Percentiles rank a stretch among this genome's conserved stretches.
Evolutionary conservation across 2,888 invertebrate genomes (phyloP).

Genomic region (Thereva nobilitata): DNA sequence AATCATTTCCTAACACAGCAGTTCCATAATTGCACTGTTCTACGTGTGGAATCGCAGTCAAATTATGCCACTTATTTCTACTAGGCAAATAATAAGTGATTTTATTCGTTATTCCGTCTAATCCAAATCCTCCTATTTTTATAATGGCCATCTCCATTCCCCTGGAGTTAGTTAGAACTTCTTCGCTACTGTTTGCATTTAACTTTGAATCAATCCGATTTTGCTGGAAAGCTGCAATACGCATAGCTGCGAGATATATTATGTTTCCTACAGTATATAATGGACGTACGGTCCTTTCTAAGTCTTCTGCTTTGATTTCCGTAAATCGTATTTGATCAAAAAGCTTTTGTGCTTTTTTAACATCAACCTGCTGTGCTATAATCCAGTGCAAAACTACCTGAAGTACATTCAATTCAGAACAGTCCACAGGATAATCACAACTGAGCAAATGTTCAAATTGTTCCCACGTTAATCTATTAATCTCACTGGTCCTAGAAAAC

Average conservation of each 20-base stretch:
- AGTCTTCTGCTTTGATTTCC: constrained; percentile 45
- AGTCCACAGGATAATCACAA: constrained; percentile 71
- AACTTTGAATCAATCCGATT: not conserved
- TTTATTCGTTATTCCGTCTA: constrained; percentile 69
- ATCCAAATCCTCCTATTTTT: constrained; percentile 72
- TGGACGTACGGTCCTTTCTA: constrained; percentile 30
- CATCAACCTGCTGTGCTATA: constrained; percentile 43
- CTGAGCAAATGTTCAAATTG: constrained; percentile 67
- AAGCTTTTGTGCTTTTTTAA: constrained; percentile 44
- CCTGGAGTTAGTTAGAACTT: constrained; percentile 63
- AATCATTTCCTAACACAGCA: constrained; percentile 68
- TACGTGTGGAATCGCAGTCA: constrained; percentile 73
- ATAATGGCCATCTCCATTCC: constrained; percentile 72
- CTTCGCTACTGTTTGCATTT: constrained; percentile 23
- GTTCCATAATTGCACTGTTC: constrained; percentile 76
- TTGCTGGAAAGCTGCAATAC: constrained; percentile 42
- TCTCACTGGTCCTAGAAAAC: constrained; percentile 65
- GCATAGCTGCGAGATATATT: constrained; percentile 1
- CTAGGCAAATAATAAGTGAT: constrained; percentile 67
- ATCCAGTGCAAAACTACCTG: constrained; percentile 66
- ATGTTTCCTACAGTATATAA: constrained; percentile 11
- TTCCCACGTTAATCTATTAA: constrained; percentile 64
- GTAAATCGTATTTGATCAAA: constrained; percentile 50
- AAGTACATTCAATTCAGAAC: constrained; percentile 66
- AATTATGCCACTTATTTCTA: constrained; percentile 65